Conservation (phyloP, 2,113 vertebrate genomes). For the Oreochromis tanganicae region DNA sequence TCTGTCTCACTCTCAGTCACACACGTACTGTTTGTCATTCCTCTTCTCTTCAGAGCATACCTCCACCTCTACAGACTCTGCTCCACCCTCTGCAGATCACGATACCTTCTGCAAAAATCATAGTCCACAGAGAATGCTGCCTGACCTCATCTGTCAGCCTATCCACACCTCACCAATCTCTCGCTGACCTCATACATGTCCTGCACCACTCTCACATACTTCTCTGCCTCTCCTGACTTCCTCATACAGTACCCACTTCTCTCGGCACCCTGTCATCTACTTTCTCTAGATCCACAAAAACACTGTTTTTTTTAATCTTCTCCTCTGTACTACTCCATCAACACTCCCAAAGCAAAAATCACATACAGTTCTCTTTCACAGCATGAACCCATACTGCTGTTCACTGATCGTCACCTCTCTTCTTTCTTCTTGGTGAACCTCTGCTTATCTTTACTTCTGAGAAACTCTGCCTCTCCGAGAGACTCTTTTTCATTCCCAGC, state of each 20-base stretch:
- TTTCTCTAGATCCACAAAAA: not conserved
- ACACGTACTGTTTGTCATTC: not conserved
- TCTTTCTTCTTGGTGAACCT: not conserved
- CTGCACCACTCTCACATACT: too few relatives aligned
- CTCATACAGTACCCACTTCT: too few relatives aligned
- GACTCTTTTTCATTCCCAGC: not conserved
- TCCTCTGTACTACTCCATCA: not conserved
- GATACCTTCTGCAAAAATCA: not conserved
- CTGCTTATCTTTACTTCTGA: not conserved
- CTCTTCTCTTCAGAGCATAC: not conserved
- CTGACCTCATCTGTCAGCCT: not conserved
- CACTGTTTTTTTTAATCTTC: rapidly evolving
- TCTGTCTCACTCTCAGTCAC: not conserved
- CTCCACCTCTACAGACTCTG: not conserved
- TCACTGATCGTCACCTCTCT: not conserved
- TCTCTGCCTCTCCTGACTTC: too few relatives aligned
- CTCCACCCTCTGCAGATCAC: not conserved
- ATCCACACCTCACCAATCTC: too few relatives aligned
- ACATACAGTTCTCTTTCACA: not conserved
- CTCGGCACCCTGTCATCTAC: too few relatives aligned
- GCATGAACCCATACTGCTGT: not conserved
- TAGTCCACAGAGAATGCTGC: not conserved
- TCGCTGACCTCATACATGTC: too few relatives aligned
- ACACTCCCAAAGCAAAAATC: not conserved
- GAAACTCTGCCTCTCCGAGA: not conserved